Percentiles rank a stretch among this genome's conserved stretches.
Evolutionary conservation across 2,888 invertebrate genomes (phyloP).

Genomic region (Busseola fusca): DNA sequence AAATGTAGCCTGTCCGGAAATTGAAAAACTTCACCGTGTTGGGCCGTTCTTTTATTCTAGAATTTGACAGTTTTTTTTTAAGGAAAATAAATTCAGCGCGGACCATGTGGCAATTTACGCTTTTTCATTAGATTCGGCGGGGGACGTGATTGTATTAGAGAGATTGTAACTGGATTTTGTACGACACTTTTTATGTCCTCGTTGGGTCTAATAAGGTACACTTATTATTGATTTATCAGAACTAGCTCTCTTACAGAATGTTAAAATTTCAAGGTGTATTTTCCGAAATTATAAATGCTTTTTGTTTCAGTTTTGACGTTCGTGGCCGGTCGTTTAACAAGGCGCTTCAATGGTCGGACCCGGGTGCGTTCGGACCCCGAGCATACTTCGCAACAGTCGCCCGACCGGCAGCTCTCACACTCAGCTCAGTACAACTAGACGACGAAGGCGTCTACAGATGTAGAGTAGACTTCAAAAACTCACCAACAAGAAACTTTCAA

Average conservation of each 20-base stretch:
- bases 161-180: conserved; percentile 27
- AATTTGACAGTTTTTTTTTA: conserved; percentile 77
- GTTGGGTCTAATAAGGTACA: conserved; percentile 18
- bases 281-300: not conserved
- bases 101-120: conserved; percentile 52
- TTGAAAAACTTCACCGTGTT: conserved; percentile 85
- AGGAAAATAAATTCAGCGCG: conserved; percentile 71
- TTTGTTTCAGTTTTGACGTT: conserved; percentile 93
- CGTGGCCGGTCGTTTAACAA: conserved; percentile 94
- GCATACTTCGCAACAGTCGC: conserved; percentile 95
- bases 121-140: conserved; percentile 46
- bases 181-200: conserved; percentile 26
- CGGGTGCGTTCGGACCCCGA: conserved; percentile 94
- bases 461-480: conserved; percentile 96
- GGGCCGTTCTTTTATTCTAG: conserved; percentile 78
- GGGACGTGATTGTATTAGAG: conserved; percentile 34
- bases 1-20: conserved; percentile 85
- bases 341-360: conserved; percentile 95
- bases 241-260: not conserved
- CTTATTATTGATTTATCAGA: not conserved
- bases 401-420: conserved; percentile 93
- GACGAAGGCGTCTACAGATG: conserved; percentile 96
- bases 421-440: conserved; percentile 95
- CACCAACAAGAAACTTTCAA: conserved; percentile 96
- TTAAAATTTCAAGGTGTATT: not conserved